Evolutionary conservation across 2,797 vertebrate genomes (phyloP), one percentile per base, ranked within the genome.

Genomic region (Arnoldichthys spilopterus): DNA sequence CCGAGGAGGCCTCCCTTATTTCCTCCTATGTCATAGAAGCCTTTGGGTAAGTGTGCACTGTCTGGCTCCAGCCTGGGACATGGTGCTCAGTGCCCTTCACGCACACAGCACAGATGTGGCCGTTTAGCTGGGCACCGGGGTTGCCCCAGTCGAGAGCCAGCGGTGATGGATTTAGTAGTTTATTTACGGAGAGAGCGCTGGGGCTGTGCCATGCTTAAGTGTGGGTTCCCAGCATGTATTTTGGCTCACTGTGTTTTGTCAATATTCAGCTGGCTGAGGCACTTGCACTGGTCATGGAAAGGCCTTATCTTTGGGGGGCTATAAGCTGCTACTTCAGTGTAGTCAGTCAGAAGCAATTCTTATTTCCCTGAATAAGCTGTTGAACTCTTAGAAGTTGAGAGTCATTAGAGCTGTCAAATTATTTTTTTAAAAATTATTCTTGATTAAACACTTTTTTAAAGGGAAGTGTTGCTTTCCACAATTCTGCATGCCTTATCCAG

Each of bases 1-100:
- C 93, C 62, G 92, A 92, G 59, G 96, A 96, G 86, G 90, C 91
- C 2, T 93, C 97, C n/a, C 95, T 45, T 24, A 2, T 70, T 13
- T 74, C 53, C 28, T 77, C 34, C 66, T 78, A 97, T 92, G 95
- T 98, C 92, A 98, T 99, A 73, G 97, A 99, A 79, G 97, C 97
- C 74, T 99, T 99, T 86, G 98, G 97, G 97, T 99, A 96, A 59
- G 92, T 92, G 85, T 90, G 58, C 76, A 85, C 89, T 88, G 89
- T 85, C 83, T 76, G 84, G 85, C 90, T 85, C 5, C 0, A 64
- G 89, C 85, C 77, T 45, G 83, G 64, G 16, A 61, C 28, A 26
- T 6, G 24, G 32, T 22, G 12, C 88, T 86, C 83, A 82, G 87
- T 90, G 90, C 90, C 90, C 90, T 82, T 58, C 87, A 90, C 84